Conservation (phyloP, 2,113 vertebrate genomes). For the Lichenostomus cassidix region DNA sequence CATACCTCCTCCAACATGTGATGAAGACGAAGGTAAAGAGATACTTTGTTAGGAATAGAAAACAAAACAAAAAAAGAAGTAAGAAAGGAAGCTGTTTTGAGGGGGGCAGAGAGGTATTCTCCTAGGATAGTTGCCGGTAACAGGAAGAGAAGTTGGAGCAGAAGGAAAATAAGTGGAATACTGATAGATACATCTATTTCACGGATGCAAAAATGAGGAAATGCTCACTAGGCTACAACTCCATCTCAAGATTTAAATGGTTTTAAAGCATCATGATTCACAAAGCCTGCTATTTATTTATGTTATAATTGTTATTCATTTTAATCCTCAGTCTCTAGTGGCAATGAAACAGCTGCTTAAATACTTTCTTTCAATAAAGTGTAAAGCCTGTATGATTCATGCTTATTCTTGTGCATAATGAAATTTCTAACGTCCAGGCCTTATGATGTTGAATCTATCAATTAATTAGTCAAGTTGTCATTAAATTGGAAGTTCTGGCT, state of each 20-base stretch:
- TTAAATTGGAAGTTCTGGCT: not conserved
- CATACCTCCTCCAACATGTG: not conserved
- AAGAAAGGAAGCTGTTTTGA: rapidly evolving
- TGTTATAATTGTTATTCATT: not conserved
- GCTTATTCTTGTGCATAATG: not conserved
- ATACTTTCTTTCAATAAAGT: not conserved
- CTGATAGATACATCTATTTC: not conserved
- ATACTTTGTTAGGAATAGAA: not conserved
- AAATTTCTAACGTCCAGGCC: not conserved
- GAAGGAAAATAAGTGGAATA: not conserved
- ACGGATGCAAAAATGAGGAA: not conserved
- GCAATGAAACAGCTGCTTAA: not conserved
- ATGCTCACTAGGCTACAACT: not conserved
- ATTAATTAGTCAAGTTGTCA: not conserved
- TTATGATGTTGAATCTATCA: not conserved
- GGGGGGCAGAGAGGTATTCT: not conserved
- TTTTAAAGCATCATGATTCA: not conserved
- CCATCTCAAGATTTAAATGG: not conserved
- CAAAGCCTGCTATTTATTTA: not conserved
- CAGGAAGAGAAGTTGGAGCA: not conserved
- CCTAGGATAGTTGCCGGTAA: not conserved
- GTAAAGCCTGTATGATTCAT: not conserved
- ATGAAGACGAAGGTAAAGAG: not conserved
- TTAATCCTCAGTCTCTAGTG: not conserved
- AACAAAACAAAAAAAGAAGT: not conserved